Conservation (phyloP, 2,113 vertebrate genomes). For the Brienomyrus longianalis region DNA sequence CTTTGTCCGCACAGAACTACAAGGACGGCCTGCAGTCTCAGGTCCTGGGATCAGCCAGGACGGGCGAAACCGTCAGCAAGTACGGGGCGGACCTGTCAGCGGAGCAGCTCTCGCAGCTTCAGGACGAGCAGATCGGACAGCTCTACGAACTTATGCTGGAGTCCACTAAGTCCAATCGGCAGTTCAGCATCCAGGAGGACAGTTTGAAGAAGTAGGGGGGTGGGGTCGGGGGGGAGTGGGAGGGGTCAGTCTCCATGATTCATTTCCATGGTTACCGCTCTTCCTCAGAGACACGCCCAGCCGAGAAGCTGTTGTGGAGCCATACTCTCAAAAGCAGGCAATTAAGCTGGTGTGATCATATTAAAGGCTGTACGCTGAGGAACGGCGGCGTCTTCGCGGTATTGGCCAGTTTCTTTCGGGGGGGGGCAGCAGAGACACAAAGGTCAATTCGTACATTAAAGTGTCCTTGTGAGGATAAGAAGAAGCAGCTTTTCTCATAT, state of each 20-base stretch:
- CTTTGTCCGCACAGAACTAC: slow-evolving; percentile 45
- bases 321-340: slow-evolving; percentile 13
- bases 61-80: slow-evolving; percentile 23
- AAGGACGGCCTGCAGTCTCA: slow-evolving; percentile 61
- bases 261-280: background rate
- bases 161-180: slow-evolving; percentile 71
- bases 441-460: background rate
- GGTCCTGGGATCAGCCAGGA: slow-evolving; percentile 52
- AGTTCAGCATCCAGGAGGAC: slow-evolving; percentile 66
- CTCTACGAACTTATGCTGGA: slow-evolving; percentile 85
- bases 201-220: slow-evolving; percentile 34
- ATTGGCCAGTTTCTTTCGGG: background rate
- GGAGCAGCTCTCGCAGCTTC: slow-evolving; percentile 66
- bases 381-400: background rate
- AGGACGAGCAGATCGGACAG: slow-evolving; percentile 80
- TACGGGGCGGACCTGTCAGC: slow-evolving; percentile 69
- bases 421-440: background rate
- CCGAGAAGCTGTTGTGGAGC: background rate
- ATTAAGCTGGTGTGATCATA: slow-evolving; percentile 21
- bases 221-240: background rate
- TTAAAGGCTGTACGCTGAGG: slow-evolving; percentile 26
- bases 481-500: background rate
- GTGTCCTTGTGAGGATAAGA: background rate
- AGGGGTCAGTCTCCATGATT: background rate
- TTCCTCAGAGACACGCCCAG: background rate